A percentile compares a stretch with the other conserved stretches of the same genome.
Conservation (phyloP, 1,140 invertebrate genomes). For the Uloborus diversus region DNA sequence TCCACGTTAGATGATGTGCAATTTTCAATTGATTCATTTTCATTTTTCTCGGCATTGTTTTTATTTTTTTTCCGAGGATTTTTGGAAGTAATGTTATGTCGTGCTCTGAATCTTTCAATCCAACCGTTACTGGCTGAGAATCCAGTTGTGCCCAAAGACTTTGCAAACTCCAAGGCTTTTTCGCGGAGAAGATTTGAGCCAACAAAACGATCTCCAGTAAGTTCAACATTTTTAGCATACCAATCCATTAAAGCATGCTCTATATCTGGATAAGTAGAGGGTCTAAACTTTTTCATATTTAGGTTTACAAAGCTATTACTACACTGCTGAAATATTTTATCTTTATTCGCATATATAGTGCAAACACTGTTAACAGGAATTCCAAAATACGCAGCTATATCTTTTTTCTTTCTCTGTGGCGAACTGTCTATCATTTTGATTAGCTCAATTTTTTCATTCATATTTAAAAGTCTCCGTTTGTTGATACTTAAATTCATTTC, state of each 20-base stretch:
- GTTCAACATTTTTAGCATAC: neutral
- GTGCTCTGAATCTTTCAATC: neutral
- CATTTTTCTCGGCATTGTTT: too few relatives aligned
- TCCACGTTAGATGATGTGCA: too few relatives aligned
- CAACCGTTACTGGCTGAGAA: slow-evolving; percentile 6
- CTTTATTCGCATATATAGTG: neutral
- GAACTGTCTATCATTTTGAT: neutral
- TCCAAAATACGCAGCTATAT: neutral
- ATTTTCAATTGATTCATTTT: too few relatives aligned
- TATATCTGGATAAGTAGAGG: neutral
- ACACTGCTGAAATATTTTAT: neutral
- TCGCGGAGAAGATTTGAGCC: neutral
- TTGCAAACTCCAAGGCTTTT: neutral
- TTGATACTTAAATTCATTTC: too few relatives aligned
- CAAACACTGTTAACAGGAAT: neutral
- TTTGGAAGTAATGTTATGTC: neutral
- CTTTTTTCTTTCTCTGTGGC: neutral
- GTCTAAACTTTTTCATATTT: neutral
- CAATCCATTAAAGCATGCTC: neutral
- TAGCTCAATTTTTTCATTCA: neutral
- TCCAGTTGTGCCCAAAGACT: neutral
- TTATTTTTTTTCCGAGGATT: too few relatives aligned
- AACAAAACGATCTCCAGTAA: neutral
- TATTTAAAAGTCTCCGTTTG: neutral
- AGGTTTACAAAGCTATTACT: neutral